Evolutionary conservation across 1,140 invertebrate species (phyloP).

Genomic region (Gryon sp.): DNA sequence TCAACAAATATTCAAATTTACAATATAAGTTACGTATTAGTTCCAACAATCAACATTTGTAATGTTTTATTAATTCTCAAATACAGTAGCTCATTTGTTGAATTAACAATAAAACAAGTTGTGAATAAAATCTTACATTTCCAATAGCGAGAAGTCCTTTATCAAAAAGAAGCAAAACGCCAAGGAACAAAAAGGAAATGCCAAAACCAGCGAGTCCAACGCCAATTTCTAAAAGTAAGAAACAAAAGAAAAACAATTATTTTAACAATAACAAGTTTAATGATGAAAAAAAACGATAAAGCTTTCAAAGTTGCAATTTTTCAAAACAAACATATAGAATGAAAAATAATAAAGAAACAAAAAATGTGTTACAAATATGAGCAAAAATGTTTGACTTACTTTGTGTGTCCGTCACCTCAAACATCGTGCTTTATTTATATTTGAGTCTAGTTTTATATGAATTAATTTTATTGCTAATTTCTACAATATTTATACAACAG

Average conservation of each 20-base stretch:
- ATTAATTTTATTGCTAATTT: slow-evolving; percentile 12
- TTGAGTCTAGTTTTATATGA: slow-evolving; percentile 25
- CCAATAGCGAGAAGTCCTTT: slow-evolving; percentile 98
- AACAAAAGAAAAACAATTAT: slow-evolving; percentile 32
- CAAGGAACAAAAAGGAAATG: slow-evolving; percentile 96
- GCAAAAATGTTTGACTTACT: slow-evolving; percentile 82
- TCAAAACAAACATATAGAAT: slow-evolving; percentile 1
- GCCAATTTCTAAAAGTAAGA: slow-evolving; percentile 91
- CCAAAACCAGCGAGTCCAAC: slow-evolving; percentile 98
- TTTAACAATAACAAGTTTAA: no score
- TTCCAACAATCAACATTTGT: no score
- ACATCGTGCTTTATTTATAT: slow-evolving; percentile 78
- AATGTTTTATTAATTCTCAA: no score
- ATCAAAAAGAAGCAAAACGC: slow-evolving; percentile 97
- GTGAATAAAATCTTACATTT: slow-evolving; percentile 87
- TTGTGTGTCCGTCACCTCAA: slow-evolving; percentile 86
- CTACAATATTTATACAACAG: slow-evolving; percentile 45
- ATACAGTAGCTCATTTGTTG: no score
- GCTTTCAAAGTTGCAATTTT: background rate
- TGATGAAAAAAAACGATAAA: no score
- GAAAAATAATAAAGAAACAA: slow-evolving; percentile 12
- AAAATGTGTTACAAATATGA: slow-evolving; percentile 6
- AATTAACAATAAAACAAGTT: background rate
- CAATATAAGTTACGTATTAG: no score
- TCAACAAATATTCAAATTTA: no score